phyloP scores from a whole-genome alignment of 2,797 vertebrate species.

The Crax fasciolata region DNA sequence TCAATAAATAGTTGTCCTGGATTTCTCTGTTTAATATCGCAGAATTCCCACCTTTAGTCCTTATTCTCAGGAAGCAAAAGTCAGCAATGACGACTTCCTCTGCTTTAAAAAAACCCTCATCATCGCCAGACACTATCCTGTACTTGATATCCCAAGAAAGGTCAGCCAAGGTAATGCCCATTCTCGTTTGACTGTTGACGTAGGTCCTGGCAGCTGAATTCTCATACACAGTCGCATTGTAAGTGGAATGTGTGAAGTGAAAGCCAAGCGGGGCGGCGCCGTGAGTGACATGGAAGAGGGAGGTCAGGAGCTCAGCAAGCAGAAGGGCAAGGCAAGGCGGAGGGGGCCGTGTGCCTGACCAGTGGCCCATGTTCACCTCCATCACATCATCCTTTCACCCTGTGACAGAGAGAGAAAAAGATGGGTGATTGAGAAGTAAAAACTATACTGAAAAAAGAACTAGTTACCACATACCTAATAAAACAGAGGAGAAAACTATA shows the following conservation, averaged over 20 bases:
- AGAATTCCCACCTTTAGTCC: slow-evolving; percentile 98
- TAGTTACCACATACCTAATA: background rate
- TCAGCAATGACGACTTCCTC: slow-evolving; percentile 96
- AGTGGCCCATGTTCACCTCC: slow-evolving; percentile 92
- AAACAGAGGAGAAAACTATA: background rate
- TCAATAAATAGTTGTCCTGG: slow-evolving; percentile 95
- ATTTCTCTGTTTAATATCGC: slow-evolving; percentile 98
- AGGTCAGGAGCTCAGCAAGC: slow-evolving; percentile 85
- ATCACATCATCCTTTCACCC: slow-evolving; percentile 93
- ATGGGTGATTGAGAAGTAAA: background rate
- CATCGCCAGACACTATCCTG: slow-evolving; percentile 95
- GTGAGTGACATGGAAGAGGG: slow-evolving; percentile 82
- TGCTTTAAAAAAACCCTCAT: slow-evolving; percentile 97
- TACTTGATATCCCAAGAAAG: slow-evolving; percentile 96
- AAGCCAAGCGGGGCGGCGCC: slow-evolving; percentile 80
- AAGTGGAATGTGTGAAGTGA: slow-evolving; percentile 91
- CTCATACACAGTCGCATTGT: slow-evolving; percentile 94
- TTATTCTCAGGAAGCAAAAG: slow-evolving; percentile 97
- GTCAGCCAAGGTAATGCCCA: slow-evolving; percentile 92
- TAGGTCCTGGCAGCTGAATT: slow-evolving; percentile 98
- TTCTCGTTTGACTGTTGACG: slow-evolving; percentile 92
- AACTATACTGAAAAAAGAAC: background rate
- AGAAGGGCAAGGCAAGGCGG: slow-evolving; percentile 85
- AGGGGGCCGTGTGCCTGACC: slow-evolving; percentile 88
- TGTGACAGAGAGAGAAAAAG: slow-evolving; percentile 76